phyloP scores from a whole-genome alignment of 2,113 vertebrate species.

The Seriola aureovittata region DNA sequence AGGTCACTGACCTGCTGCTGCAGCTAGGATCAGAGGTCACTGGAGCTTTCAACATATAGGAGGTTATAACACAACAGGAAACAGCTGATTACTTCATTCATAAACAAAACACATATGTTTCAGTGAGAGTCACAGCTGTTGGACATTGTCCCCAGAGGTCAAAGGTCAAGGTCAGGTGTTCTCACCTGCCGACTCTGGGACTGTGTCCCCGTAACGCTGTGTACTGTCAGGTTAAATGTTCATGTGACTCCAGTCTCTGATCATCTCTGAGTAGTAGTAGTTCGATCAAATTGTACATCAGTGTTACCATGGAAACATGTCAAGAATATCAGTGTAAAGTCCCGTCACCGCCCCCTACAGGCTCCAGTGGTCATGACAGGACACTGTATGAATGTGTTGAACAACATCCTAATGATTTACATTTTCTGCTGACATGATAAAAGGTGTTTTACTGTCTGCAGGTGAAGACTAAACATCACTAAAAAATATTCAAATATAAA shows the following conservation, averaged over 20 bases:
- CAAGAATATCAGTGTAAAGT: neutral
- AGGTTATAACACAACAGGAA: constrained; percentile 4
- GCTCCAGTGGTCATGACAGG: constrained; percentile 16
- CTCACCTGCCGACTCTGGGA: constrained; percentile 2
- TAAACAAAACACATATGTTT: neutral
- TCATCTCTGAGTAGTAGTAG: constrained; percentile 5
- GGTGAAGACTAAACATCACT: neutral
- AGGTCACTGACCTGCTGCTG: neutral
- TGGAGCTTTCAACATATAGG: neutral
- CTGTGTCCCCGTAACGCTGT: neutral
- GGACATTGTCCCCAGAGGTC: neutral
- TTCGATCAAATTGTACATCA: constrained; percentile 1
- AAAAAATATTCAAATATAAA: neutral
- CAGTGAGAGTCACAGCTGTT: constrained; percentile 10
- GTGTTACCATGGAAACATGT: constrained; percentile 15
- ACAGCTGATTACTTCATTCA: neutral
- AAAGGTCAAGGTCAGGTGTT: constrained; percentile 16
- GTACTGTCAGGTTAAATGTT: neutral
- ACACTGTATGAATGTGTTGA: neutral
- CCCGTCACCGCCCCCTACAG: constrained; percentile 8
- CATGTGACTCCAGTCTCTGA: constrained; percentile 15
- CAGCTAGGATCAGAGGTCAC: constrained; percentile 32
- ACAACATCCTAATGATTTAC: too few relatives aligned
- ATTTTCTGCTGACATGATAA: neutral
- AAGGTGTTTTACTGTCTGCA: neutral